A percentile compares a stretch with the other conserved stretches of the same genome.
Evolutionary conservation across 2,888 invertebrate species (phyloP).

Genomic region (Lissonota sp.): DNA sequence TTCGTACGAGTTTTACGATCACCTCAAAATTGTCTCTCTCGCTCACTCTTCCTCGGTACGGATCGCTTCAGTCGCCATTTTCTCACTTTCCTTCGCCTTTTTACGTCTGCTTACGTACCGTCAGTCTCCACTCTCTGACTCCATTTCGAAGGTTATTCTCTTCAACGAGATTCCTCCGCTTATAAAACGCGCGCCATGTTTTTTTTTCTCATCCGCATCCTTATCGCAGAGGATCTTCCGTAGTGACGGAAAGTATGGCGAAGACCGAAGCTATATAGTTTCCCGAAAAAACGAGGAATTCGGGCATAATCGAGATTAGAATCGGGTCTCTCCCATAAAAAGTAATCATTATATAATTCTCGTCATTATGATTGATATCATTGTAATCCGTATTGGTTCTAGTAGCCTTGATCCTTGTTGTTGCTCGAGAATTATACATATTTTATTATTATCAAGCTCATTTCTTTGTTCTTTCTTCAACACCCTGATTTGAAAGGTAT

Average conservation of each 20-base stretch:
- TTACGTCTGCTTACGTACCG: slow-evolving; percentile 14
- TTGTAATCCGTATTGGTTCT: neutral
- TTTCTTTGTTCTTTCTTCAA: slow-evolving; percentile 15
- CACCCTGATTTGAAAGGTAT: neutral
- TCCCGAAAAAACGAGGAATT: neutral
- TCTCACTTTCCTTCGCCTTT: slow-evolving; percentile 7
- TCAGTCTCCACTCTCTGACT: slow-evolving; percentile 13
- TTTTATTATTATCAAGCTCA: neutral
- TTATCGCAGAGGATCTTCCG: slow-evolving; percentile 10
- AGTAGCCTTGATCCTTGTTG: neutral
- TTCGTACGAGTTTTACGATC: slow-evolving; percentile 59
- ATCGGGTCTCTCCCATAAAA: neutral
- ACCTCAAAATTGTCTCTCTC: slow-evolving; percentile 30
- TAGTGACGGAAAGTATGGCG: neutral
- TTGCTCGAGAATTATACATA: neutral
- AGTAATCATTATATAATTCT: too few relatives aligned
- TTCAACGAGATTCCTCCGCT: slow-evolving; percentile 10
- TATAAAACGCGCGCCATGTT: slow-evolving; percentile 25
- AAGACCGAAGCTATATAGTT: neutral
- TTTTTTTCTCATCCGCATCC: slow-evolving; percentile 15
- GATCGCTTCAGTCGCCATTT: slow-evolving; percentile 50
- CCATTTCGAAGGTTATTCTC: neutral
- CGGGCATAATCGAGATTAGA: neutral
- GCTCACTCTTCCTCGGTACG: slow-evolving; percentile 28
- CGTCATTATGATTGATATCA: slow-evolving; percentile 6